Evolutionary conservation across 2,113 vertebrate species (phyloP), one percentile per base, ranked within the genome.

Genomic region (Myotis brandtii): DNA sequence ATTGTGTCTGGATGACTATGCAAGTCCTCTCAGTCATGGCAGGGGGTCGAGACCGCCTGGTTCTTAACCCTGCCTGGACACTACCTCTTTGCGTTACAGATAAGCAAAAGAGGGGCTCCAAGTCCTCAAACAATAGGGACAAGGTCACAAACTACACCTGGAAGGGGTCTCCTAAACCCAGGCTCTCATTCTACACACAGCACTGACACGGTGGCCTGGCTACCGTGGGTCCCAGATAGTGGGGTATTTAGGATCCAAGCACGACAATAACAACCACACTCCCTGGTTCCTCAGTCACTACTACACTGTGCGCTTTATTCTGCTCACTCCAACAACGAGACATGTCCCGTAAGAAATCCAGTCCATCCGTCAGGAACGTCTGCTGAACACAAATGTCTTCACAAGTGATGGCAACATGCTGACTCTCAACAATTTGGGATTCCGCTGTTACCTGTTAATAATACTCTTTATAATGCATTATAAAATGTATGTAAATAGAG

Each of bases 401-500:
- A 86, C 12, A 93, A 34, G n/a, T 25, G 34, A 46, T 30, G 66
- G 7, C 9, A 69, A 62, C 14, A 52, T 11, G 50, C 14, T 32
- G n/a, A 32, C 52, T 62, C 27, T 46, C 23, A 85, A 67, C 92
- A 73, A 67, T 20, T 70, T 17, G 43, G 50, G 30, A 30, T 23
- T 59, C 69, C 56, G 16, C 48, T 93, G 9, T 62, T 64, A 27
- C 93, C 46, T 81, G 37, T 37, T 91, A 86, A 84, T 67, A 84
- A 64, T 54, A 59, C 8, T 86, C 14, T 86, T 84, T 67, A 70
- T 50, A 48, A 80, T 20, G 4, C 46, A 80, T 43, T 52, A 3
- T 50, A 84, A 94, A 54, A 66, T 43, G 70, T 34, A 32, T 23
- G 4, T 75, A 73, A 95, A 48, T 52, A 88, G 95, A 94, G 16